These are phyloP conservation scores for Aphis gossypii DNA, from an alignment of 1,140 invertebrate species.

Conservation along the genomic window DNA sequence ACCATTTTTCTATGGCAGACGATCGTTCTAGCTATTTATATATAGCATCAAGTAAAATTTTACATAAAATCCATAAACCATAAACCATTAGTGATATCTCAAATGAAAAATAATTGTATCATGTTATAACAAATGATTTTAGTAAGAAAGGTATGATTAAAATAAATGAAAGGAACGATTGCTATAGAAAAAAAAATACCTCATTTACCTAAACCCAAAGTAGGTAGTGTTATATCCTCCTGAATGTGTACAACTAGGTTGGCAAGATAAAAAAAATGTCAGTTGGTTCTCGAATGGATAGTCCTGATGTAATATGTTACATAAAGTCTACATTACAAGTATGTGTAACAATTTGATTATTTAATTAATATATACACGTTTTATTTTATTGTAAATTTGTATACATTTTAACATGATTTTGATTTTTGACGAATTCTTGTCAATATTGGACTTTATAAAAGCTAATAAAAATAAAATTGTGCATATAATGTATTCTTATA, in stretches of 20 bases:
- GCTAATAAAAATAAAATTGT: too few relatives aligned
- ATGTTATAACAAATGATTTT: conserved; percentile 54
- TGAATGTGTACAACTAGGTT: conserved; percentile 82
- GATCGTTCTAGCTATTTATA: conserved; percentile 46
- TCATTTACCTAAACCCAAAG: conserved; percentile 75
- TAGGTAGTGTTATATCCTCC: conserved; percentile 77
- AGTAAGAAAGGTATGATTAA: conserved; percentile 42
- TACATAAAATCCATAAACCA: conserved; percentile 51
- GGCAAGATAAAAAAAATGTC: conserved; percentile 72
- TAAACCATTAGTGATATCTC: conserved; percentile 45
- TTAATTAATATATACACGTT: neutral
- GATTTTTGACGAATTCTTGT: too few relatives aligned
- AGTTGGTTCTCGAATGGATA: conserved; percentile 87
- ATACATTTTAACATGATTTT: too few relatives aligned
- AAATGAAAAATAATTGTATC: conserved; percentile 52
- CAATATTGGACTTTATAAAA: too few relatives aligned
- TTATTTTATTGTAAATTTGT: too few relatives aligned
- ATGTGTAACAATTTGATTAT: neutral
- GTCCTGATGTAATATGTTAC: conserved; percentile 96
- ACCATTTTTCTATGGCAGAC: conserved; percentile 4
- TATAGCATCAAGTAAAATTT: conserved; percentile 44
- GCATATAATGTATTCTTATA: too few relatives aligned
- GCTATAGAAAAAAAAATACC: neutral
- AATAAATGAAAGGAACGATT: conserved; percentile 16
- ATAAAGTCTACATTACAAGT: conserved; percentile 90